Conservation (phyloP, 2,797 vertebrate species). For the Emydoidea blandingii region DNA sequence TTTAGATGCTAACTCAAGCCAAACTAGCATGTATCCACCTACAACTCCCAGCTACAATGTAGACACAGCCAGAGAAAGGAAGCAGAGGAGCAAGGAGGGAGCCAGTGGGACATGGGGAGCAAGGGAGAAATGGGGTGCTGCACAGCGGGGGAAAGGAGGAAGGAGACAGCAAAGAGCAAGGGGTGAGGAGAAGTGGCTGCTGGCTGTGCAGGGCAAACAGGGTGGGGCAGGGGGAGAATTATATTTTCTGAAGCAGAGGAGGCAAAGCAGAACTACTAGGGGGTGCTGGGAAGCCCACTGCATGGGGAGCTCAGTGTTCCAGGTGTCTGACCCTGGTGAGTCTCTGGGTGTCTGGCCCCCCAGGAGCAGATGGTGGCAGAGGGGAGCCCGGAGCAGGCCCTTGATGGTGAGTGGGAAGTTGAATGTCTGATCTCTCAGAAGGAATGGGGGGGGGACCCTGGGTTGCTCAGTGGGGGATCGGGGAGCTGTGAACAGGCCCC, state of each 20-base stretch:
- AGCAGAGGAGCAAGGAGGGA: no score
- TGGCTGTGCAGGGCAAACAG: neutral
- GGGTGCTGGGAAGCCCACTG: neutral
- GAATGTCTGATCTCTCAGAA: neutral
- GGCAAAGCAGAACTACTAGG: neutral
- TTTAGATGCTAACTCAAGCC: neutral
- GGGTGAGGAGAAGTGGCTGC: neutral
- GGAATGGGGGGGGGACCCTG: neutral
- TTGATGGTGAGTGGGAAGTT: neutral
- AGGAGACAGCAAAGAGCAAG: neutral
- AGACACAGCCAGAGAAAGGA: neutral
- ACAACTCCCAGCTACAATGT: neutral
- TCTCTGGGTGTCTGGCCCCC: neutral
- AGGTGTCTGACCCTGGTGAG: neutral
- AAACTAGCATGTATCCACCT: neutral
- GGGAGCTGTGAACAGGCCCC: conserved; percentile 28
- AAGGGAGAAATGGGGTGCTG: neutral
- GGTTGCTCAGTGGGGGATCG: neutral
- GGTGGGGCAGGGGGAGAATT: neutral
- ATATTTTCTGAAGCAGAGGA: neutral
- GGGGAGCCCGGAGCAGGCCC: neutral
- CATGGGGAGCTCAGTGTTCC: neutral
- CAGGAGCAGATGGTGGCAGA: neutral
- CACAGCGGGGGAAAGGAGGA: no score
- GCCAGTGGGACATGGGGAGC: neutral